Percentiles rank a stretch among this genome's conserved stretches.
Evolutionary conservation across 1,140 invertebrate genomes (phyloP).

Genomic region (Habropoda laboriosa): DNA sequence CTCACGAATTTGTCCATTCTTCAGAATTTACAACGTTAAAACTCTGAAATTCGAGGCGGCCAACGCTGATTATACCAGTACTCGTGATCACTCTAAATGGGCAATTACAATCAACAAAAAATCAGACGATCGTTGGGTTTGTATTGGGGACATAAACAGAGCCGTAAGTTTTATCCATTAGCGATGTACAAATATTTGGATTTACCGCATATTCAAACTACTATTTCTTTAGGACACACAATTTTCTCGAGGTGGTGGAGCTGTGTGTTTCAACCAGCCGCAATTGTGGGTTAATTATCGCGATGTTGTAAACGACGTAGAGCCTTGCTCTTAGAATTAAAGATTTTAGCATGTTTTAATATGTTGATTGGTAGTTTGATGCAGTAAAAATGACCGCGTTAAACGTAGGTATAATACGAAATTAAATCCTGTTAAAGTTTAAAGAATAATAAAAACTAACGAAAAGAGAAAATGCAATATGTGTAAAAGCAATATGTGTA

Average conservation of each 20-base stretch:
- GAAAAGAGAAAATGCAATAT: not conserved
- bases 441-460: not conserved
- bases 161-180: constrained; percentile 83
- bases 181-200: not conserved
- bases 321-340: constrained; percentile 71
- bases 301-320: constrained; percentile 77
- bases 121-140: constrained; percentile 87
- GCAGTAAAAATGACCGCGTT: not conserved
- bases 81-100: constrained; percentile 96
- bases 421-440: not conserved
- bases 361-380: not conserved
- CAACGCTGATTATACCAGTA: constrained; percentile 86
- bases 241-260: constrained; percentile 90
- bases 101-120: constrained; percentile 85
- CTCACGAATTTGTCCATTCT: constrained; percentile 66
- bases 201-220: constrained; percentile 12
- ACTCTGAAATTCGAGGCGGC: constrained; percentile 82
- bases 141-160: constrained; percentile 96
- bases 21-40: constrained; percentile 87
- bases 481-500: too few relatives aligned
- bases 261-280: constrained; percentile 86
- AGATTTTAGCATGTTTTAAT: not conserved
- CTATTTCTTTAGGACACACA: constrained; percentile 85
- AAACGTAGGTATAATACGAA: not conserved
- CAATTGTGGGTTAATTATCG: constrained; percentile 83